Percentiles rank a stretch among this genome's conserved stretches.
These are phyloP conservation scores for Sebastes glaucus DNA, from an alignment of 2,797 vertebrate genomes.

Conservation along the genomic window DNA sequence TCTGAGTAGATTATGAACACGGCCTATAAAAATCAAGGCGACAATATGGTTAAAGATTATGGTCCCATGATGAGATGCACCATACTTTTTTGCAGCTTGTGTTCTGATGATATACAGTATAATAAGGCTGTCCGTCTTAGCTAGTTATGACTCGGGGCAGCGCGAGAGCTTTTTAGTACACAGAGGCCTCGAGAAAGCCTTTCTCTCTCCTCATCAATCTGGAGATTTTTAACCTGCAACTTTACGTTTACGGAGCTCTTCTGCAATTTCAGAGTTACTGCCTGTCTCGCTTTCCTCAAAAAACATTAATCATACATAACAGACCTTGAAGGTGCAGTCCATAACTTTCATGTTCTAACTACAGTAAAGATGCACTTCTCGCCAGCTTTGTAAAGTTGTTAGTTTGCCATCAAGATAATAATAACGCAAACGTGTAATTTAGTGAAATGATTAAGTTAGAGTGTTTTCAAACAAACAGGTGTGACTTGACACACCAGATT, in stretches of 20 bases:
- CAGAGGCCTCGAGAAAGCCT: constrained; percentile 48
- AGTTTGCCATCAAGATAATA: neutral
- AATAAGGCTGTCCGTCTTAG: constrained; percentile 72
- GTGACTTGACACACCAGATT: neutral
- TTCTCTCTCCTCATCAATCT: constrained; percentile 64
- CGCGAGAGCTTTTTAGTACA: constrained; percentile 60
- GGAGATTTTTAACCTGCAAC: constrained; percentile 54
- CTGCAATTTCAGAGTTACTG: constrained; percentile 51
- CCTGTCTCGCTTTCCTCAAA: constrained; percentile 43
- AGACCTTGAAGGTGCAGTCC: constrained; percentile 13
- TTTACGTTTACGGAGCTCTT: constrained; percentile 55
- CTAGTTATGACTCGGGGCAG: constrained; percentile 62
- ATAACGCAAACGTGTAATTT: neutral
- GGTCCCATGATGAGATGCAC: constrained; percentile 69
- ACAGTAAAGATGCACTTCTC: constrained; percentile 4
- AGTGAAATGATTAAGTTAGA: neutral
- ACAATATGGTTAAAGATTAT: constrained; percentile 77
- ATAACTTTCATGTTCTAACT: constrained; percentile 13
- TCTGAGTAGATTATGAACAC: constrained; percentile 73
- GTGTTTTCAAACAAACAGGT: neutral
- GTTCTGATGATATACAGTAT: constrained; percentile 72
- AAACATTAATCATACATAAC: constrained; percentile 47
- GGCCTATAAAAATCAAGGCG: constrained; percentile 77
- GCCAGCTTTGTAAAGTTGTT: constrained; percentile 2
- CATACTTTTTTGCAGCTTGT: constrained; percentile 65